A percentile compares a stretch with the other conserved stretches of the same genome.
Evolutionary conservation across 1,140 invertebrate genomes (phyloP).

Genomic region (Sycophila sp.): DNA sequence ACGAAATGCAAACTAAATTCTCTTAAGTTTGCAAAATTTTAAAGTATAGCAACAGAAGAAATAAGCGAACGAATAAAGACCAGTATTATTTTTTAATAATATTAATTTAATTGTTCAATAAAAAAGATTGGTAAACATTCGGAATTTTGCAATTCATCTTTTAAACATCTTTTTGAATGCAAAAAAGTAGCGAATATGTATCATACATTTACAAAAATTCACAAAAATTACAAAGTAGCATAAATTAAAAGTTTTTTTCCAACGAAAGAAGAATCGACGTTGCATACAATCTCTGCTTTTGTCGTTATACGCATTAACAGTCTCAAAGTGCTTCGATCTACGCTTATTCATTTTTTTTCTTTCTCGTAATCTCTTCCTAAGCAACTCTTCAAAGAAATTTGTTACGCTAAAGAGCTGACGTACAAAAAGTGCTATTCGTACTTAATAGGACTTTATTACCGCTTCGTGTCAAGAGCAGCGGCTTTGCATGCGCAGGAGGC

Average conservation of each 20-base stretch:
- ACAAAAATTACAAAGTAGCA: conserved; percentile 25
- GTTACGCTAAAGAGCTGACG: conserved; percentile 5
- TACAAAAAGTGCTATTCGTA: conserved; percentile 25
- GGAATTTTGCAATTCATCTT: conserved; percentile 2
- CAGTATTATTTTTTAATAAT: background rate
- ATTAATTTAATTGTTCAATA: conserved; percentile 28
- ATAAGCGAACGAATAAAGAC: no score
- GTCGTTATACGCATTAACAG: conserved; percentile 32
- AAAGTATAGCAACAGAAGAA: no score
- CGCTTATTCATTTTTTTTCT: conserved; percentile 15
- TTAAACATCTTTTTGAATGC: conserved; percentile 19
- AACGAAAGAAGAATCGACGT: conserved; percentile 29
- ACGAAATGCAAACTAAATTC: no score
- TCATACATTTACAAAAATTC: conserved; percentile 33
- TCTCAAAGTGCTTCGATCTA: conserved; percentile 32
- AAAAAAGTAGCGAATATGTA: conserved; percentile 12
- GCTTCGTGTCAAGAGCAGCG: background rate
- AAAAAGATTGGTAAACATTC: conserved; percentile 15
- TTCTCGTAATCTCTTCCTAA: conserved; percentile 32
- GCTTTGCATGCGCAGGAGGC: background rate
- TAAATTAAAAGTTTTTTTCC: conserved; percentile 19
- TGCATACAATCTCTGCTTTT: conserved; percentile 25
- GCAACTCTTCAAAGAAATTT: conserved; percentile 8
- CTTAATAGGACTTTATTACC: conserved; percentile 24
- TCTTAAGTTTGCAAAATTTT: no score